A percentile compares a stretch with the other conserved stretches of the same genome.
phyloP scores from a whole-genome alignment of 1,140 invertebrate genomes.

The Liolophura sinensis region DNA sequence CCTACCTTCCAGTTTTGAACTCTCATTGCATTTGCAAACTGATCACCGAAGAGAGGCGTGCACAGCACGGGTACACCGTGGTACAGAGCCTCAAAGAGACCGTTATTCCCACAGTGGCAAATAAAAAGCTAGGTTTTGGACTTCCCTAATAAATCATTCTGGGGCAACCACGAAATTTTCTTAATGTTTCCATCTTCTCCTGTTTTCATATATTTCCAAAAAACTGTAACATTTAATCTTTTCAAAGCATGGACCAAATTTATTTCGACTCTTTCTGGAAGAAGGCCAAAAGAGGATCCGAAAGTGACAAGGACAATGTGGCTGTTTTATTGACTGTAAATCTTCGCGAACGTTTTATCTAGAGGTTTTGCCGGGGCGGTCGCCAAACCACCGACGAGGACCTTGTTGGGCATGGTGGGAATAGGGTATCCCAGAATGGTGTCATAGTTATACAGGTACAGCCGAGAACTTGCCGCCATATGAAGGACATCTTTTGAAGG shows the following conservation, averaged over 20 bases:
- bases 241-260: slow-evolving; percentile 8
- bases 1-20: slow-evolving; percentile 9
- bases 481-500: slow-evolving; percentile 10
- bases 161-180: slow-evolving; percentile 29
- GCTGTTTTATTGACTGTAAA: slow-evolving; percentile 20
- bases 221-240: slow-evolving; percentile 17
- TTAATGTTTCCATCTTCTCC: slow-evolving; percentile 18
- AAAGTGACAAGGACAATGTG: slow-evolving; percentile 30
- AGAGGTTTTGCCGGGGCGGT: slow-evolving; percentile 13
- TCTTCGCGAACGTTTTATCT: slow-evolving; percentile 8
- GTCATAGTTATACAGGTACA: slow-evolving; percentile 26
- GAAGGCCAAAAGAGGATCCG: slow-evolving; percentile 20
- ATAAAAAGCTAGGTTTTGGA: slow-evolving; percentile 49
- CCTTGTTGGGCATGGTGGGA: slow-evolving; percentile 27
- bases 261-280: slow-evolving; percentile 12
- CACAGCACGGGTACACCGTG: slow-evolving; percentile 59
- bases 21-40: slow-evolving; percentile 58
- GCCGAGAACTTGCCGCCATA: slow-evolving; percentile 10
- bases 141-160: slow-evolving; percentile 61
- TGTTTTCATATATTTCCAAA: slow-evolving; percentile 7
- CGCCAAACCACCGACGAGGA: slow-evolving; percentile 25
- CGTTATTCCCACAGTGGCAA: slow-evolving; percentile 36
- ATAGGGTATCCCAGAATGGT: slow-evolving; percentile 22
- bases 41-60: slow-evolving; percentile 74
- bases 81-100: slow-evolving; percentile 34